phyloP scores from a whole-genome alignment of 53 echinoderm and acorn worm species.

The Crossaster papposus region DNA sequence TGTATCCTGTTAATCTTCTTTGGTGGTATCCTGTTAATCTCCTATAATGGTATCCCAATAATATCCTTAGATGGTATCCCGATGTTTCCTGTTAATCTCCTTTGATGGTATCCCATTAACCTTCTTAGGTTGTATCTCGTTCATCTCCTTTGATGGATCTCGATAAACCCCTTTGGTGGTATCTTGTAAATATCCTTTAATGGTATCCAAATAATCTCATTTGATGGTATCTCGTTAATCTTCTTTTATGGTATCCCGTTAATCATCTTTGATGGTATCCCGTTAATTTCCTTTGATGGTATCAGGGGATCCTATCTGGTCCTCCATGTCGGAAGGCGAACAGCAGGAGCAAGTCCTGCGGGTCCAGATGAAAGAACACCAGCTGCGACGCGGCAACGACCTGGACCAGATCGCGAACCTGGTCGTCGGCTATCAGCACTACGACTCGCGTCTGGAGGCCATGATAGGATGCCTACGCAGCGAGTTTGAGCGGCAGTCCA shows the following conservation, averaged over 20 bases:
- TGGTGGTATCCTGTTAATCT: neutral
- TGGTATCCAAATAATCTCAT: neutral
- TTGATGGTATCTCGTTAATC: neutral
- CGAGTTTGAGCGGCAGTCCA: conserved; percentile 71
- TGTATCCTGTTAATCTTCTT: neutral
- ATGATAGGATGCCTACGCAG: conserved; percentile 85
- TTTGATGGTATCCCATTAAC: neutral
- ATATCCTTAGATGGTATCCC: neutral
- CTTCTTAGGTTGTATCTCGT: neutral
- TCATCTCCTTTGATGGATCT: neutral
- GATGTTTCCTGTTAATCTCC: neutral
- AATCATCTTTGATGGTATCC: neutral
- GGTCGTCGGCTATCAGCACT: conserved; percentile 75
- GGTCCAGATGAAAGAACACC: conserved; percentile 84
- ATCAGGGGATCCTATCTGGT: conserved; percentile 93
- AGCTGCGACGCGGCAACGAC: conserved; percentile 62
- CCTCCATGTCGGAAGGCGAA: conserved; percentile 92
- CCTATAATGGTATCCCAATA: neutral
- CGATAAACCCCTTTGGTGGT: neutral
- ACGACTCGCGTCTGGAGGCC: conserved; percentile 71
- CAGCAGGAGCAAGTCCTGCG: conserved; percentile 87
- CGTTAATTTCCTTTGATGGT: neutral
- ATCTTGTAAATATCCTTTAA: neutral
- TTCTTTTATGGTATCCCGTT: neutral
- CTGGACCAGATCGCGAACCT: conserved; percentile 76